Conservation (phyloP, 2,888 invertebrate genomes). For the Ornithoptera priamus region DNA sequence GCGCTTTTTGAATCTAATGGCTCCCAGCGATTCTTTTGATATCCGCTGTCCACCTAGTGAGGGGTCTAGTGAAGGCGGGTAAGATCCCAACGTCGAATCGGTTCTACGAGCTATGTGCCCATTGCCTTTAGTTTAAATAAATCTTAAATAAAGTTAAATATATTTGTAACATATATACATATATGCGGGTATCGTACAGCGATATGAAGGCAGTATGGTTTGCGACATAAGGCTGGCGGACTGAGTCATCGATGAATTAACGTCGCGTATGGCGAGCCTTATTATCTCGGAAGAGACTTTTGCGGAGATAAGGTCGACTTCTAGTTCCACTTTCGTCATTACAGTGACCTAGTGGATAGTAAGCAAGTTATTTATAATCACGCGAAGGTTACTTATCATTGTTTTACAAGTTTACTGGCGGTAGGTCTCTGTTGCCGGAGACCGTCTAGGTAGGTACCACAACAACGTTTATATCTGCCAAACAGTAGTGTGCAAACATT, state of each 20-base stretch:
- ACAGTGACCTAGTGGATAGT: slow-evolving; percentile 38
- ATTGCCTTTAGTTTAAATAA: no score
- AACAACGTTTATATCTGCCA: no score
- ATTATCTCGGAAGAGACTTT: slow-evolving; percentile 39
- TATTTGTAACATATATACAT: neutral
- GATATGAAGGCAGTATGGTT: slow-evolving; percentile 9
- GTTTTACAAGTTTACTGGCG: neutral
- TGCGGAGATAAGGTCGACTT: slow-evolving; percentile 31
- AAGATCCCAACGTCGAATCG: no score
- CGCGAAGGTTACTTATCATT: neutral
- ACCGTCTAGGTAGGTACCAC: no score
- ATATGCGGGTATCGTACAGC: neutral
- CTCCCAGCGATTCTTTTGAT: no score
- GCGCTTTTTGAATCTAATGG: no score
- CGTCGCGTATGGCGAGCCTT: slow-evolving; percentile 27
- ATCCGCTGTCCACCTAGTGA: no score
- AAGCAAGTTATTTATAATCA: slow-evolving; percentile 7
- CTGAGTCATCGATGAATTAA: slow-evolving; percentile 5
- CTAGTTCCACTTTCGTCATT: slow-evolving; percentile 38
- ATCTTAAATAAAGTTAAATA: no score
- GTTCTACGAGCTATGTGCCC: no score
- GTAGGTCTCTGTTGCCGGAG: no score
- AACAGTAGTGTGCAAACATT: no score
- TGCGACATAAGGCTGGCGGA: neutral
- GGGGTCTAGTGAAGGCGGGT: no score